These are phyloP conservation scores for Melanotaenia pygmaea DNA, from an alignment of 2,797 vertebrate species.

Conservation along the genomic window DNA sequence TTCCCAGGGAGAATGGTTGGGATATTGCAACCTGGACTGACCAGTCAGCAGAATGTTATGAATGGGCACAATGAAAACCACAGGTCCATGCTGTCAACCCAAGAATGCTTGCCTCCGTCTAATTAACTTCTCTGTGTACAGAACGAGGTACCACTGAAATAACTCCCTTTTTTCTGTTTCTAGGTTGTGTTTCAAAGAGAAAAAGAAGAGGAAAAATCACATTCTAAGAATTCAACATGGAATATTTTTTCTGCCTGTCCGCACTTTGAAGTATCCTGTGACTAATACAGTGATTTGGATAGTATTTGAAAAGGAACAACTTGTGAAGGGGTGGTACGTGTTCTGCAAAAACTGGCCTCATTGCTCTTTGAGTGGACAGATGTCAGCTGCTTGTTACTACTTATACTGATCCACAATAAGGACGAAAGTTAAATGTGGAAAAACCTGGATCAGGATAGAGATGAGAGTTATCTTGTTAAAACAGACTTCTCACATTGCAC, in stretches of 20 bases:
- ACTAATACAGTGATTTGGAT: slow-evolving; percentile 70
- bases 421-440: slow-evolving; percentile 11
- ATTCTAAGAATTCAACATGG: slow-evolving; percentile 65
- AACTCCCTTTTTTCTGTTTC: slow-evolving; percentile 75
- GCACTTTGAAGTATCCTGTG: slow-evolving; percentile 73
- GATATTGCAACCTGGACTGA: slow-evolving; percentile 75
- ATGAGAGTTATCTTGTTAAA: slow-evolving; percentile 51
- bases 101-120: slow-evolving; percentile 83
- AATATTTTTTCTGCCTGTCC: slow-evolving; percentile 34
- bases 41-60: slow-evolving; percentile 85
- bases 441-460: slow-evolving; percentile 41
- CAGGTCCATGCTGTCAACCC: slow-evolving; percentile 77
- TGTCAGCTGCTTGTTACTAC: slow-evolving; percentile 38
- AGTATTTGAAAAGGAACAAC: slow-evolving; percentile 59
- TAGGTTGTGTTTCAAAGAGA: slow-evolving; percentile 70
- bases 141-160: slow-evolving; percentile 76
- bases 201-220: slow-evolving; percentile 23
- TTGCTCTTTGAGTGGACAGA: slow-evolving; percentile 46
- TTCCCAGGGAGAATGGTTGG: slow-evolving; percentile 73
- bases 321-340: slow-evolving; percentile 54
- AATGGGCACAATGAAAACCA: slow-evolving; percentile 81
- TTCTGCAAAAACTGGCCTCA: slow-evolving; percentile 39
- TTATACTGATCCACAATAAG: slow-evolving; percentile 18
- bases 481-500: slow-evolving; percentile 52
- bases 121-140: slow-evolving; percentile 83